phyloP scores from a whole-genome alignment of 2,888 invertebrate species.

The Diloba caeruleocephala region DNA sequence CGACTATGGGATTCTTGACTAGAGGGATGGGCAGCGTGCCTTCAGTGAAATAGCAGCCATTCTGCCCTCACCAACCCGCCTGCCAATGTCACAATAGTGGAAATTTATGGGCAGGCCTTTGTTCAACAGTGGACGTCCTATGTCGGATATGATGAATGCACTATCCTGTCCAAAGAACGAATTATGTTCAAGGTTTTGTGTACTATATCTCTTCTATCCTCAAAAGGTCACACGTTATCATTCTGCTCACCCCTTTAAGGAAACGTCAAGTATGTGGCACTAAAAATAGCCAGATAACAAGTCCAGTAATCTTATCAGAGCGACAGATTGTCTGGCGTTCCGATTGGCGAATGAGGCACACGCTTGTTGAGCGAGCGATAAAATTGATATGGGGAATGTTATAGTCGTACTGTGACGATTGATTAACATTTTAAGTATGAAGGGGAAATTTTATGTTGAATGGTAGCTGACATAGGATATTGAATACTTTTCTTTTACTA shows the following conservation, averaged over 20 bases:
- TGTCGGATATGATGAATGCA: too few species aligned
- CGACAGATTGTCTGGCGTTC: conserved; percentile 64
- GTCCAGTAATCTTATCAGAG: conserved; percentile 56
- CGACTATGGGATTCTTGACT: too few species aligned
- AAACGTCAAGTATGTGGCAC: conserved; percentile 43
- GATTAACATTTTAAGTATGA: too few species aligned
- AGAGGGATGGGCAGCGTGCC: too few species aligned
- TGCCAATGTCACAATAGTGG: too few species aligned
- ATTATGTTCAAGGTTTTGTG: not conserved
- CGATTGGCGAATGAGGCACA: conserved; percentile 56
- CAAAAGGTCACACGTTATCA: conserved; percentile 38
- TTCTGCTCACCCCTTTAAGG: conserved; percentile 35
- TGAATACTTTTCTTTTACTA: too few species aligned
- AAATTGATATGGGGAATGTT: conserved; percentile 37
- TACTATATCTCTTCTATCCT: conserved; percentile 10
- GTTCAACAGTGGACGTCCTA: too few species aligned
- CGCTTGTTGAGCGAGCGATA: conserved; percentile 43
- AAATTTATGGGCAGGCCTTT: too few species aligned
- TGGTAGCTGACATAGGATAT: too few species aligned
- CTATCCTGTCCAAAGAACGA: not conserved
- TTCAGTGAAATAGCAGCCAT: too few species aligned
- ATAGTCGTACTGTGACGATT: not conserved
- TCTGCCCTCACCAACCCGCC: too few species aligned
- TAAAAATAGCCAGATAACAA: conserved; percentile 59
- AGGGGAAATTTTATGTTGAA: too few species aligned